Evolutionary conservation across 2,113 vertebrate genomes (phyloP).

Genomic region (Festucalex cinctus): DNA sequence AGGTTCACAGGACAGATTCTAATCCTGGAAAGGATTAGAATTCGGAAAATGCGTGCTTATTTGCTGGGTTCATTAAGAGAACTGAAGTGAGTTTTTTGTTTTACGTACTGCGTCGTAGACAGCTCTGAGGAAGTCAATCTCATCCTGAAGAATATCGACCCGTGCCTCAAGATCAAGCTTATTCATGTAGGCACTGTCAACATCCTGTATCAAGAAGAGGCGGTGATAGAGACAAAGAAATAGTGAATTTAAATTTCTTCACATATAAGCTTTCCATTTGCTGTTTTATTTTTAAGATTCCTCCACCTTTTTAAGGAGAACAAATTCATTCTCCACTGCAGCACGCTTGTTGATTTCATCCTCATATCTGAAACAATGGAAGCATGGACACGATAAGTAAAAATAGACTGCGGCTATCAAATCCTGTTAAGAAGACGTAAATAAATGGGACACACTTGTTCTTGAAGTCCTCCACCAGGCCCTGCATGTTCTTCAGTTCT

Average conservation of each 20-base stretch:
- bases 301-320: conserved; percentile 89
- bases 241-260: not conserved
- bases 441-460: conserved; percentile 78
- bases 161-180: conserved; percentile 89
- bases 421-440: not conserved
- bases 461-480: conserved; percentile 89
- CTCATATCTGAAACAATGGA: conserved; percentile 78
- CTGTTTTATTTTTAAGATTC: not conserved
- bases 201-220: conserved; percentile 71
- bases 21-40: no score
- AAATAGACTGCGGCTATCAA: not conserved
- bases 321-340: conserved; percentile 86
- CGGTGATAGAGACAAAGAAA: not conserved
- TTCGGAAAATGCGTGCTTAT: not conserved
- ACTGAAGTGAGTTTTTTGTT: not conserved
- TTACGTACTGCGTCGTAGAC: conserved; percentile 81
- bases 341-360: conserved; percentile 93
- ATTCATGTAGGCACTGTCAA: conserved; percentile 88
- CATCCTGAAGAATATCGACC: conserved; percentile 82
- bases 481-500: conserved; percentile 85
- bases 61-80: not conserved
- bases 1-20: not conserved
- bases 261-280: not conserved
- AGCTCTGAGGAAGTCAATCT: conserved; percentile 85
- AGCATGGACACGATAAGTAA: not conserved